Evolutionary conservation across 2,113 vertebrate species (phyloP).

Genomic region (Blennius ocellaris): DNA sequence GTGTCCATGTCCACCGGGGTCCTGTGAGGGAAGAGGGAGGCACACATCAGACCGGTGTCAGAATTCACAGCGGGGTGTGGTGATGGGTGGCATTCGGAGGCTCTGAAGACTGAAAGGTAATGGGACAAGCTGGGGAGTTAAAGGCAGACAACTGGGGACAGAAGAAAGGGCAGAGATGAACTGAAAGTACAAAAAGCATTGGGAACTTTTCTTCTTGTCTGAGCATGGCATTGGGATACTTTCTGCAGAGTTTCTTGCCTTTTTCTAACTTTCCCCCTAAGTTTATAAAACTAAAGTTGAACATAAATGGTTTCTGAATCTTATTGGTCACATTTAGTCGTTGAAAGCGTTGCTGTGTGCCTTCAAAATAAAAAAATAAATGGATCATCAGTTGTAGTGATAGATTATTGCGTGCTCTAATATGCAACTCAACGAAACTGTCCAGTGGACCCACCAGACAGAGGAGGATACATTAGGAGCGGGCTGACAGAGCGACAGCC

Average conservation of each 20-base stretch:
- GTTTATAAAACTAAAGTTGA: neutral
- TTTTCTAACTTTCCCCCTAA: neutral
- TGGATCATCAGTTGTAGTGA: conserved; percentile 30
- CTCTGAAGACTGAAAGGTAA: conserved; percentile 52
- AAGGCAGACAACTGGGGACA: neutral
- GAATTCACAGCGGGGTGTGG: conserved; percentile 68
- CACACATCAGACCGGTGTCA: conserved; percentile 76
- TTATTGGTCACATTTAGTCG: neutral
- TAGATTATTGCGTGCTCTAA: conserved; percentile 37
- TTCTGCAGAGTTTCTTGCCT: conserved; percentile 11
- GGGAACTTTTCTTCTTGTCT: conserved; percentile 27
- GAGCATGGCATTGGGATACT: conserved; percentile 1
- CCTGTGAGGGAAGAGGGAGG: conserved; percentile 52
- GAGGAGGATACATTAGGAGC: conserved; percentile 54
- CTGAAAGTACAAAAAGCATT: conserved; percentile 35
- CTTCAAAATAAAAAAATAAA: conserved; percentile 44
- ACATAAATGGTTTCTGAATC: neutral
- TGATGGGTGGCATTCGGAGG: conserved; percentile 46
- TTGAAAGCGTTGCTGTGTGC: neutral
- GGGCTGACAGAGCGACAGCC: conserved; percentile 57
- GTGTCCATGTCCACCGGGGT: conserved; percentile 15
- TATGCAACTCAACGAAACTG: conserved; percentile 24
- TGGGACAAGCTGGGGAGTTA: conserved; percentile 12
- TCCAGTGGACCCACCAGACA: conserved; percentile 40
- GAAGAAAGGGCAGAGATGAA: conserved; percentile 34